Conservation (phyloP, 1,140 invertebrate genomes). For the Harlomillsia oculata region DNA sequence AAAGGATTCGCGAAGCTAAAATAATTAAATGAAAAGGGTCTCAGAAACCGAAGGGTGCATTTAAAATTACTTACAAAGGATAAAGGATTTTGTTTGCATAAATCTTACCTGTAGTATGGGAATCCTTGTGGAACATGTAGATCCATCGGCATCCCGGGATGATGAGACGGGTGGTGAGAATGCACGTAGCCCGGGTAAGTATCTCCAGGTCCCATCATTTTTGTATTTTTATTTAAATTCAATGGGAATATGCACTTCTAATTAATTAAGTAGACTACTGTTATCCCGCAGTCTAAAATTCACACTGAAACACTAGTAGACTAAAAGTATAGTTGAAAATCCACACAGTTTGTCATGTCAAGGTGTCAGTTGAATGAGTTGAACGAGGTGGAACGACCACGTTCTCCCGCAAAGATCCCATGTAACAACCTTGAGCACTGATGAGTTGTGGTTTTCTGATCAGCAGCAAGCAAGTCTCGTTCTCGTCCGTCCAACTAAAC, state of each 20-base stretch:
- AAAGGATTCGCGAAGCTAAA: too few relatives aligned
- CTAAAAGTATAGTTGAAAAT: too few relatives aligned
- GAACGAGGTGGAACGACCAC: too few relatives aligned
- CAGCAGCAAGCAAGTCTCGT: too few relatives aligned
- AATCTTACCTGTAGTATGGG: conserved; percentile 69
- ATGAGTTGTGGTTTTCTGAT: too few relatives aligned
- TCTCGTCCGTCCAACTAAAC: too few relatives aligned
- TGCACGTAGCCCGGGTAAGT: conserved; percentile 30
- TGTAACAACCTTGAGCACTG: too few relatives aligned
- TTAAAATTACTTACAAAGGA: neutral
- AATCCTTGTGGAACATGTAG: conserved; percentile 77
- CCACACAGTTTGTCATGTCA: too few relatives aligned
- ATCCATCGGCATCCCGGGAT: conserved; percentile 65
- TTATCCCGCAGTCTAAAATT: too few relatives aligned
- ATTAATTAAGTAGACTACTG: conserved; percentile 1
- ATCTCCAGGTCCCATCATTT: conserved; percentile 36
- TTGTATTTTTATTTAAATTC: neutral
- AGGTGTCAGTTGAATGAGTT: too few relatives aligned
- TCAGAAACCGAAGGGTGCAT: neutral
- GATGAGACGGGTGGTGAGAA: conserved; percentile 41
- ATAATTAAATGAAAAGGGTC: conserved; percentile 5
- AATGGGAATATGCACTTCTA: neutral
- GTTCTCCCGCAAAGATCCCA: too few relatives aligned
- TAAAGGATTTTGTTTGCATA: neutral
- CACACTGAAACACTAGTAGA: too few relatives aligned